Evolutionary conservation across 2,113 vertebrate species (phyloP).

Genomic region (Bos indicus): DNA sequence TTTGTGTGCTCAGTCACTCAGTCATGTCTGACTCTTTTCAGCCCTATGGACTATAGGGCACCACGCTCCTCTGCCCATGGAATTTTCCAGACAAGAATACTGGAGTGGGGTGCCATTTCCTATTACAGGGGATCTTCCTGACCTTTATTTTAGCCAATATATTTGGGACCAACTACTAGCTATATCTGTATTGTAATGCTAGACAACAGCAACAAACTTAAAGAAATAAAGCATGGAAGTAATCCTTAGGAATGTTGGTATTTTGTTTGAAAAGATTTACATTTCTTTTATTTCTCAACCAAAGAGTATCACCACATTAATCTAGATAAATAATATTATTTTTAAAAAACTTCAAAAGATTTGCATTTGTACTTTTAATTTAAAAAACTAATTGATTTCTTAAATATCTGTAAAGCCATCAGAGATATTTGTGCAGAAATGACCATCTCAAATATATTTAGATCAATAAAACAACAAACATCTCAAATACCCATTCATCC

Average conservation of each 20-base stretch:
- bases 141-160: neutral
- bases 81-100: neutral
- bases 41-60: neutral
- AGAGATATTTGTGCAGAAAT: neutral
- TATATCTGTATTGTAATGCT: conserved; percentile 60
- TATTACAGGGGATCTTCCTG: too few relatives aligned
- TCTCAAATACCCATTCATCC: neutral
- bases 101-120: neutral
- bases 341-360: neutral
- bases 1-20: neutral
- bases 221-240: conserved; percentile 73
- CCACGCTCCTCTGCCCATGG: neutral
- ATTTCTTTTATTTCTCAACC: neutral
- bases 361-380: neutral
- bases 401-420: neutral
- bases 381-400: neutral
- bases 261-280: conserved; percentile 77
- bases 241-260: conserved; percentile 70
- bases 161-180: conserved; percentile 28
- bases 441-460: neutral
- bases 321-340: neutral
- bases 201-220: conserved; percentile 55
- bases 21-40: neutral
- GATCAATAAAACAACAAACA: neutral
- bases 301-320: neutral